phyloP scores from a whole-genome alignment of 2,888 invertebrate genomes.

The Hofmannophila pseudospretella region DNA sequence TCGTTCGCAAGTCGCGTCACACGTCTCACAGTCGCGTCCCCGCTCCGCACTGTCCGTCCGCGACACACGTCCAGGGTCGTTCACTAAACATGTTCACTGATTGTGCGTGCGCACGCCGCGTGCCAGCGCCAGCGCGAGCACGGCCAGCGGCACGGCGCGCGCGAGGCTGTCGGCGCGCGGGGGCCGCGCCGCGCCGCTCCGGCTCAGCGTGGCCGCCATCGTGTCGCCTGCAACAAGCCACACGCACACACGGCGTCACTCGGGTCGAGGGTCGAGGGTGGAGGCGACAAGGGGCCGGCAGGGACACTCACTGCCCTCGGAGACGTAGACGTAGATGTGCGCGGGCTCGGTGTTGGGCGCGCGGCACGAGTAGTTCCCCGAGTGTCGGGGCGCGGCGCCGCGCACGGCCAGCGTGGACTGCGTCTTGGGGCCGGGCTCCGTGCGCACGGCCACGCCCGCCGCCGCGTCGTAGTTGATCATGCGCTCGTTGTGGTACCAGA shows the following conservation, averaged over 20 bases:
- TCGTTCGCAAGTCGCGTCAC: too few species aligned
- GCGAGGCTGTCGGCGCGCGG: constrained; percentile 3
- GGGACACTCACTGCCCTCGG: constrained; percentile 81
- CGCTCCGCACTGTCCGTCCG: too few species aligned
- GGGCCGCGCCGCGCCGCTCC: constrained; percentile 74
- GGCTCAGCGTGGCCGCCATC: constrained; percentile 92
- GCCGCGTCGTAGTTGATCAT: constrained; percentile 96
- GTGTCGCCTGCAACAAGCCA: constrained; percentile 91
- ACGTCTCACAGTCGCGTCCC: too few species aligned
- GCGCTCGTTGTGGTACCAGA: constrained; percentile 96
- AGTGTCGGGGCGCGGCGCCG: constrained; percentile 81
- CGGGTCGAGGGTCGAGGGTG: neutral
- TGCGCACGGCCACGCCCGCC: constrained; percentile 89
- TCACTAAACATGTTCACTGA: too few species aligned
- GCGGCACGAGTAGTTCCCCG: constrained; percentile 94
- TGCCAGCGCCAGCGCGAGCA: constrained; percentile 8
- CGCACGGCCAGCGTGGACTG: constrained; percentile 88
- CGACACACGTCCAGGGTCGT: too few species aligned
- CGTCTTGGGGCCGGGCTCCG: constrained; percentile 90
- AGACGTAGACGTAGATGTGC: constrained; percentile 93
- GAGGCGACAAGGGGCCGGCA: neutral
- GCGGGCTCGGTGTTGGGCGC: constrained; percentile 94
- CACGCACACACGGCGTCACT: constrained; percentile 1
- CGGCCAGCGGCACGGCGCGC: constrained; percentile 11
- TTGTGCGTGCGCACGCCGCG: neutral